Evolutionary conservation across 2,113 vertebrate species (phyloP).

Genomic region (Pelusios castaneus): DNA sequence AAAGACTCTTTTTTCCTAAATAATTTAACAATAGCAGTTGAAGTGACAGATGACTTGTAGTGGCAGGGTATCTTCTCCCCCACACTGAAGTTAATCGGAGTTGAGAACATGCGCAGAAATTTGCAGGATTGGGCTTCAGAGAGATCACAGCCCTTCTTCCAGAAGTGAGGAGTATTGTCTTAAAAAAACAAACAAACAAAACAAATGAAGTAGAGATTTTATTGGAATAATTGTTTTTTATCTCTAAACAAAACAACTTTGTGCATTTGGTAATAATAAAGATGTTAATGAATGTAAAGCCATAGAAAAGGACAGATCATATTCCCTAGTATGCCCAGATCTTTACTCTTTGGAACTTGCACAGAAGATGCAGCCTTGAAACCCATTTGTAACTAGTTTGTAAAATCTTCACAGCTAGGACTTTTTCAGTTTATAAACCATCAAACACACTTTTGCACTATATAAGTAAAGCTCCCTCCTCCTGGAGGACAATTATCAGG

Average conservation of each 20-base stretch:
- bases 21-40: not conserved
- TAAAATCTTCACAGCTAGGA: conserved; percentile 8
- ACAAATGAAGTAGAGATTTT: not conserved
- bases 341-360: conserved; percentile 10
- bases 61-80: not conserved
- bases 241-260: not conserved
- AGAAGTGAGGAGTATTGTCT: not conserved
- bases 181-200: too few species aligned
- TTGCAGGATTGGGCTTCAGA: not conserved
- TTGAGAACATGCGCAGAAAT: not conserved
- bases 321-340: not conserved
- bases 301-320: not conserved
- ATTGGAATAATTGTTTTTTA: not conserved
- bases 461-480: conserved; percentile 17
- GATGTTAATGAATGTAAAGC: not conserved
- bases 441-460: not conserved
- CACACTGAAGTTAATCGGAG: not conserved
- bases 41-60: not conserved
- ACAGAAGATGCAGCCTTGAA: conserved; percentile 5
- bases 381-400: conserved; percentile 13
- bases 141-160: not conserved
- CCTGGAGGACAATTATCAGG: not conserved
- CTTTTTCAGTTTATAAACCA: conserved; percentile 26
- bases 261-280: not conserved
- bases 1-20: not conserved